Base-by-base conservation (phyloP, 1,140 invertebrate genomes). In the Sarcophaga peregrina region DNA sequence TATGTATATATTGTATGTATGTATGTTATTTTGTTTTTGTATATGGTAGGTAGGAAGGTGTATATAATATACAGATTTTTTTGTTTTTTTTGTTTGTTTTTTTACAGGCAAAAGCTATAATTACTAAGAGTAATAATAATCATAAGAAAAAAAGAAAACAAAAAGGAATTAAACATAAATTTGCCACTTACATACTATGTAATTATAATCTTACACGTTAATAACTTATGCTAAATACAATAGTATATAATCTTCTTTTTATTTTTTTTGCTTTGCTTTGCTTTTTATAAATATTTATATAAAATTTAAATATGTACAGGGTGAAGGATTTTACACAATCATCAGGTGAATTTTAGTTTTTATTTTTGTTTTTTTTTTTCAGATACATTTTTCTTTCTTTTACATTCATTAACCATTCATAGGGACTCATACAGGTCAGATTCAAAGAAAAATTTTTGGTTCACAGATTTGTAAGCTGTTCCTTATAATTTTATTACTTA, bases 31-130 rank as follows among this genome's bases (percentile, higher is more conserved):
- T 58, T 58, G 17, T 68, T 68, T 68, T 68, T 68, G 62, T 68
- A 9, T 68, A n/a, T 68, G 62, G n/a, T n/a, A n/a, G 25, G 62
- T 68, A 68, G 62, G 62, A 68, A 68, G 62, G 62, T 68, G 62
- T 68, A 68, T 68, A 68, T 68, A 68, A 68, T 68, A 68, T 68
- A 68, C 62, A 68, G 54, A 58, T 68, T 68, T 68, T 68, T 25
- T 68, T 68, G n/a, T 17, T 68, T 68, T 5, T 68, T 50, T 50
- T 11, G 11, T 50, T 50, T 50, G 48, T 50, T 50, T 37, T 37
- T 68, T 68, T 68, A 68, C 62, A 68, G 62, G 62, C 62, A 68
- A 68, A 68, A 68, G 50, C 50, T 10, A 52, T 52, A 52, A 52
- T 52, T 52, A 52, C 8, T 52, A 10, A 52, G 13, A 52, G 13